Conservation (phyloP, 1,140 invertebrate genomes). For the Phymorhynchus buccinoides region DNA sequence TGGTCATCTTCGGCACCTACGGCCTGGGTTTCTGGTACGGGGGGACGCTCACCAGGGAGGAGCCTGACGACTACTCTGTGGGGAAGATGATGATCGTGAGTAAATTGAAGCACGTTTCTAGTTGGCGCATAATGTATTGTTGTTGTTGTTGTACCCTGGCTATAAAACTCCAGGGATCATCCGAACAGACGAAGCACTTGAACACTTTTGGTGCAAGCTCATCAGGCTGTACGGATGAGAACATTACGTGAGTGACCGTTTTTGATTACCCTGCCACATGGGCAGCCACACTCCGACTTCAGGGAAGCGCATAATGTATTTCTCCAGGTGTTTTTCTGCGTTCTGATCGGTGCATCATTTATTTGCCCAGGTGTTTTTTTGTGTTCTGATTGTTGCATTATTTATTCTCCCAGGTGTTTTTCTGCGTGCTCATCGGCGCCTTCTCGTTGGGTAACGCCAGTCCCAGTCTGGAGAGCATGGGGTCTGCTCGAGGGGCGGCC, state of each 20-base stretch:
- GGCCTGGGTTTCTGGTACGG: constrained; percentile 76
- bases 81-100: constrained; percentile 68
- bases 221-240: too few relatives aligned
- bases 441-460: constrained; percentile 88
- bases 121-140: too few relatives aligned
- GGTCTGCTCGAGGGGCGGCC: constrained; percentile 84
- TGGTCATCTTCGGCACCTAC: constrained; percentile 76
- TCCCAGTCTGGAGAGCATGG: constrained; percentile 85
- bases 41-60: constrained; percentile 62
- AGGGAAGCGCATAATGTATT: constrained; percentile 77
- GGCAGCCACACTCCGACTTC: too few relatives aligned
- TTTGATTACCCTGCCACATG: too few relatives aligned
- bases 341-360: background rate
- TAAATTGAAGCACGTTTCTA: background rate
- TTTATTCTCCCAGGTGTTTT: too few relatives aligned
- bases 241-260: too few relatives aligned
- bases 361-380: background rate
- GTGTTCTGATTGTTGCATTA: background rate
- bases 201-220: too few relatives aligned
- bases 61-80: constrained; percentile 51
- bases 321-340: constrained; percentile 68
- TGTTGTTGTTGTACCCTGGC: too few relatives aligned
- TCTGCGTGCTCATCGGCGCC: constrained; percentile 78
- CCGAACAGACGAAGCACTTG: too few relatives aligned
- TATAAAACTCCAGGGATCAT: too few relatives aligned